Conservation (phyloP, 92 coral and sea anemone genomes). For the Pocillopora meandrina region DNA sequence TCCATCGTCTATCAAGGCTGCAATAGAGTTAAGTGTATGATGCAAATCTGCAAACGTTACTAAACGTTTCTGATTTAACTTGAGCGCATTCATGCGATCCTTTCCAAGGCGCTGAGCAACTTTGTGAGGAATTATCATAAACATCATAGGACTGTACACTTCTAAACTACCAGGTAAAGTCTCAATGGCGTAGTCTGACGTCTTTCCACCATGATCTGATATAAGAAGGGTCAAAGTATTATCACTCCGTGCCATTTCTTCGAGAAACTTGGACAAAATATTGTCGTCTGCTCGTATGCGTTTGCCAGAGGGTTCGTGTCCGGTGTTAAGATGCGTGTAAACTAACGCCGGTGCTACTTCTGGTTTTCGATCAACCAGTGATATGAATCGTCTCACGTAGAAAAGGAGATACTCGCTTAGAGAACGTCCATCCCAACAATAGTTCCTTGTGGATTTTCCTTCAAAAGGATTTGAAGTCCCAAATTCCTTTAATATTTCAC, state of each 20-base stretch:
- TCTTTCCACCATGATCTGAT: slow-evolving; percentile 95
- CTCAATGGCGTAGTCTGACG: slow-evolving; percentile 72
- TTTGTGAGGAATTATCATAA: slow-evolving; percentile 86
- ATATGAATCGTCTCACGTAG: slow-evolving; percentile 59
- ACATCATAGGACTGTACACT: slow-evolving; percentile 85
- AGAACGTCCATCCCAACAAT: slow-evolving; percentile 78
- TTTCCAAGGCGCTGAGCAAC: slow-evolving; percentile 78
- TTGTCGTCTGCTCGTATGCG: slow-evolving; percentile 83
- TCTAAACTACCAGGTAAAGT: slow-evolving; percentile 82
- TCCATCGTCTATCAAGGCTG: slow-evolving; percentile 17
- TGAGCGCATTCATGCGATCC: slow-evolving; percentile 64
- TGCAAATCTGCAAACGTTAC: slow-evolving; percentile 75
- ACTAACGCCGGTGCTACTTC: slow-evolving; percentile 68
- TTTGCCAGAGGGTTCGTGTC: slow-evolving; percentile 81
- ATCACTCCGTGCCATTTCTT: slow-evolving; percentile 60
- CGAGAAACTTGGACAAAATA: slow-evolving; percentile 63
- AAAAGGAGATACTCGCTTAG: slow-evolving; percentile 71
- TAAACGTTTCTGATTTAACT: slow-evolving; percentile 76
- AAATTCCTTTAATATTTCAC: slow-evolving; percentile 61
- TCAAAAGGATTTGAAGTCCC: slow-evolving; percentile 77
- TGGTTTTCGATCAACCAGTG: slow-evolving; percentile 48
- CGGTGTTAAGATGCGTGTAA: slow-evolving; percentile 88
- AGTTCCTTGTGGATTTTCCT: slow-evolving; percentile 14
- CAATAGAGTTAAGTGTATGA: slow-evolving; percentile 57
- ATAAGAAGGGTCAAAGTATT: slow-evolving; percentile 81